phyloP scores from a whole-genome alignment of 2,113 vertebrate genomes.

The Haliaeetus leucogaster region DNA sequence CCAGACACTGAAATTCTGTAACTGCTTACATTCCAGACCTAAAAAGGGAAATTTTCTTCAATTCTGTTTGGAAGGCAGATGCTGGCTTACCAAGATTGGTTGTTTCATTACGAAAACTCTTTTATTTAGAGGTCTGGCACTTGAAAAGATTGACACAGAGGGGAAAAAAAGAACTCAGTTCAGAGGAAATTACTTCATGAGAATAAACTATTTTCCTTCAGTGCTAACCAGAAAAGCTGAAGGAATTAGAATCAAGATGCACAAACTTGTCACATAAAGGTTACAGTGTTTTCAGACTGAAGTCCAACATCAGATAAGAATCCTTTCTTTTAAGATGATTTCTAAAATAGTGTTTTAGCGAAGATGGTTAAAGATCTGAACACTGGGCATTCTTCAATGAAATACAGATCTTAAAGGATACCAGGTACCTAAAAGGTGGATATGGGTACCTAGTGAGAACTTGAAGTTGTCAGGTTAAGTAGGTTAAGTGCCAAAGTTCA shows the following conservation, averaged over 20 bases:
- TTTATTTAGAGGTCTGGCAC: background rate
- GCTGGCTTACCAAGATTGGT: background rate
- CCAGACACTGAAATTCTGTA: slow-evolving; percentile 58
- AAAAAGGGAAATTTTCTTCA: slow-evolving; percentile 48
- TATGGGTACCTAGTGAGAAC: background rate
- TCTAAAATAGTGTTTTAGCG: background rate
- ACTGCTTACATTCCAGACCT: slow-evolving; percentile 51
- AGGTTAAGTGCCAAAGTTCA: background rate
- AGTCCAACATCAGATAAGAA: background rate
- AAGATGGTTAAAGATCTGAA: background rate
- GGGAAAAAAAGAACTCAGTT: background rate
- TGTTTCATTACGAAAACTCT: slow-evolving; percentile 25
- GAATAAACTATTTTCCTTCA: background rate
- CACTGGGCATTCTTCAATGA: background rate
- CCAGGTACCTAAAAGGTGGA: background rate
- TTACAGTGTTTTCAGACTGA: background rate
- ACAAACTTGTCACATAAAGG: background rate
- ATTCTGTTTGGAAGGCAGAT: slow-evolving; percentile 32
- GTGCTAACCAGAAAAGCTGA: background rate
- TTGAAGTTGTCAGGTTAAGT: background rate
- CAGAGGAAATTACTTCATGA: slow-evolving; percentile 25
- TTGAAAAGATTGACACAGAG: background rate
- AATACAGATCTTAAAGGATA: background rate
- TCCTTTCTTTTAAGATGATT: background rate
- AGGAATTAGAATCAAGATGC: background rate